These are phyloP conservation scores for Cataglyphis rosenhaueri DNA, from an alignment of 2,888 invertebrate species.

Conservation along the genomic window DNA sequence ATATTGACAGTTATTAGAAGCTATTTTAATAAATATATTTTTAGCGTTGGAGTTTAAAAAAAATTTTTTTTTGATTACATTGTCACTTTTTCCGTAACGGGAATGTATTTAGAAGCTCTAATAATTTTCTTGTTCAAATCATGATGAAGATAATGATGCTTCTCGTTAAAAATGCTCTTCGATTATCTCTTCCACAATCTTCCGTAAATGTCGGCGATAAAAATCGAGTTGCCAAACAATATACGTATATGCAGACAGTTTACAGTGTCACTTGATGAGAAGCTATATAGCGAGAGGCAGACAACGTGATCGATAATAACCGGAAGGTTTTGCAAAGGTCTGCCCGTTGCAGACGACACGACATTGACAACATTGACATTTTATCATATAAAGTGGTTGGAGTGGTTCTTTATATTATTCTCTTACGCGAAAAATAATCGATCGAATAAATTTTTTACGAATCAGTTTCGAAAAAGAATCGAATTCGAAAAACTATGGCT, in stretches of 20 bases:
- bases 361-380: constrained; percentile 49
- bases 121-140: neutral
- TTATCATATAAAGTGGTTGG: constrained; percentile 38
- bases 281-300: neutral
- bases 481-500: neutral
- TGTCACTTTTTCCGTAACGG: neutral
- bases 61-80: neutral
- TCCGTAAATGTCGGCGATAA: neutral
- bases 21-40: neutral
- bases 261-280: constrained; percentile 29
- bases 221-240: constrained; percentile 11
- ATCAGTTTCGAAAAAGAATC: neutral
- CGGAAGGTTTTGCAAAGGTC: constrained; percentile 31
- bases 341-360: constrained; percentile 1
- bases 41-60: neutral
- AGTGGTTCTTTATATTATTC: constrained; percentile 9
- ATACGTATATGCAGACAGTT: neutral
- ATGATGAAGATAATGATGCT: neutral
- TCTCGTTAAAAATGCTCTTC: neutral
- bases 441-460: neutral
- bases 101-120: neutral
- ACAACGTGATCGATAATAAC: constrained; percentile 37
- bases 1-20: neutral
- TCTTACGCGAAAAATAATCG: constrained; percentile 12
- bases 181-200: neutral